Percentiles rank a stretch among this genome's conserved stretches.
Conservation (phyloP, 1,140 invertebrate genomes). For the Nomia melanderi region DNA sequence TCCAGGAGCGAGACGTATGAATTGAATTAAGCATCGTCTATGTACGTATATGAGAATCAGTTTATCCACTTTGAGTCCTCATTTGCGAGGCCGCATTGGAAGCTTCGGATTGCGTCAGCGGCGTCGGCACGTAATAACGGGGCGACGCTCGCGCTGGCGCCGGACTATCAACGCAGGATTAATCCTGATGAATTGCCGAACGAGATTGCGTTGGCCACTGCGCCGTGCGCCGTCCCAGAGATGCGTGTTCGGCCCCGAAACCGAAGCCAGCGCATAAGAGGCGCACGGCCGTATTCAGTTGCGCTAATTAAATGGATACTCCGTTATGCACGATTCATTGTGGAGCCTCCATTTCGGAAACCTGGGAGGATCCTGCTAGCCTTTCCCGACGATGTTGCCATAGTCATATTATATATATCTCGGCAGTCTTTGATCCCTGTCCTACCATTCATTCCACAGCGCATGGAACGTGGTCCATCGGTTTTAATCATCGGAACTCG, state of each 20-base stretch:
- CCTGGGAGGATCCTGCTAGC: neutral
- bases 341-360: neutral
- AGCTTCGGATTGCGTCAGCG: slow-evolving; percentile 7
- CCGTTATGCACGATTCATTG: neutral
- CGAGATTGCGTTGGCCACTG: slow-evolving; percentile 23
- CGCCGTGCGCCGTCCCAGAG: slow-evolving; percentile 21
- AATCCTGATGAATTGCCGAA: slow-evolving; percentile 58
- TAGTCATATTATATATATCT: too few relatives aligned
- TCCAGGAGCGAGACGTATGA: neutral
- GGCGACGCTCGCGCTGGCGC: slow-evolving; percentile 4
- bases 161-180: slow-evolving; percentile 49
- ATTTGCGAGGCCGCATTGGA: neutral
- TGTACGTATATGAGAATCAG: neutral
- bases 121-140: slow-evolving; percentile 34
- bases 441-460: too few relatives aligned
- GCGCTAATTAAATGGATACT: slow-evolving; percentile 56
- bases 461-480: too few relatives aligned
- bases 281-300: slow-evolving; percentile 22
- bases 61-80: neutral
- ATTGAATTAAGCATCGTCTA: neutral
- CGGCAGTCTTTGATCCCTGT: too few relatives aligned
- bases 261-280: slow-evolving; percentile 36
- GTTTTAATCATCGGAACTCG: too few relatives aligned
- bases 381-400: neutral
- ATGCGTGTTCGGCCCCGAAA: slow-evolving; percentile 11